Percentiles rank a stretch among this genome's conserved stretches.
Conservation (phyloP, 2,888 invertebrate species). For the Mystacides longicornis region DNA sequence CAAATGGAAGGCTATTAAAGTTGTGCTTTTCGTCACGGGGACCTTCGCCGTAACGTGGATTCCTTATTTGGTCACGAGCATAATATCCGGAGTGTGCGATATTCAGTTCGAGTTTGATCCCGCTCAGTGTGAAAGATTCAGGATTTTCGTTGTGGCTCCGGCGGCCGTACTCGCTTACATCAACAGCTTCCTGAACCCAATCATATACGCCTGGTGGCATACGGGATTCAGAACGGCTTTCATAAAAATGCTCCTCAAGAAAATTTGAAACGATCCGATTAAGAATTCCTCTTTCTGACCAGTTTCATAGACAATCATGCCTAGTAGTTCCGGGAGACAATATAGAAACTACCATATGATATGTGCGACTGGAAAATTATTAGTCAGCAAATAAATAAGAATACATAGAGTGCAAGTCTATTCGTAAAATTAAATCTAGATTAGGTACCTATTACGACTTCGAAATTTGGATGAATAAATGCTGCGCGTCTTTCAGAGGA, state of each 20-base stretch:
- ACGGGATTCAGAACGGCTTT: background rate
- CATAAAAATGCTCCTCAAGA: background rate
- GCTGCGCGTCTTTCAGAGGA: too few species aligned
- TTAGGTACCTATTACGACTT: too few species aligned
- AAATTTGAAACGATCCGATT: too few species aligned
- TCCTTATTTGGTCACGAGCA: background rate
- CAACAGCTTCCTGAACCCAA: slow-evolving; percentile 3
- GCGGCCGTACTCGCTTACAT: background rate
- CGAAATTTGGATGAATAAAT: too few species aligned
- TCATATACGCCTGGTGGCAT: slow-evolving; percentile 8
- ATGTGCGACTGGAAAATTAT: too few species aligned
- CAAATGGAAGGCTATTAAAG: slow-evolving; percentile 4
- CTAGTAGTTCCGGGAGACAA: too few species aligned
- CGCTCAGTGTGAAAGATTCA: background rate
- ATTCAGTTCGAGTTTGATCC: background rate
- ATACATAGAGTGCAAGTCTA: too few species aligned
- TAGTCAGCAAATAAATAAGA: too few species aligned
- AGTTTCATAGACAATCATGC: too few species aligned
- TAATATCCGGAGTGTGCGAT: background rate
- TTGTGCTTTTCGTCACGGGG: background rate
- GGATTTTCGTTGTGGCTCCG: background rate
- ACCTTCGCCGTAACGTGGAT: background rate
- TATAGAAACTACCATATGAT: too few species aligned
- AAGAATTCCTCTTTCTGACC: too few species aligned
- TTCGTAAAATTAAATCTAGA: too few species aligned